Conservation (phyloP, 1,140 invertebrate species). For the Forficula auricularia region DNA sequence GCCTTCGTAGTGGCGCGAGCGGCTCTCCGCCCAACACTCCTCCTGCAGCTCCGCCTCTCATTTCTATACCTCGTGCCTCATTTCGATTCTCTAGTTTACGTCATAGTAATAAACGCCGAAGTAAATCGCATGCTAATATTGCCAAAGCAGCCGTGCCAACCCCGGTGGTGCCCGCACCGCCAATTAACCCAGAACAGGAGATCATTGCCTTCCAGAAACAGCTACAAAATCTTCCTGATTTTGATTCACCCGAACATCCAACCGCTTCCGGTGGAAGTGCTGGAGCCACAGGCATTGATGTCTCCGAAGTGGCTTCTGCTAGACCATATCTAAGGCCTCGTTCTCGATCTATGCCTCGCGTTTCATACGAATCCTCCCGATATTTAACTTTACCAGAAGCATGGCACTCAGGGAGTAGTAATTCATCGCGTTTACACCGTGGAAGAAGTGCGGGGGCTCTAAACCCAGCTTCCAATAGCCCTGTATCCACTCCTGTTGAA, state of each 20-base stretch:
- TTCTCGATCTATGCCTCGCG: constrained; percentile 32
- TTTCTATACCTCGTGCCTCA: constrained; percentile 15
- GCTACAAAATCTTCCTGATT: constrained; percentile 33
- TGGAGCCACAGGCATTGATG: background rate
- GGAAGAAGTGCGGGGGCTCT: constrained; percentile 21
- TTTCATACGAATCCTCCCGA: constrained; percentile 28
- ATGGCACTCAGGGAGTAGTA: constrained; percentile 9
- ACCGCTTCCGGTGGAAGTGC: constrained; percentile 7
- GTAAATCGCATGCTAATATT: constrained; percentile 24
- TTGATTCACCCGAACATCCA: constrained; percentile 22
- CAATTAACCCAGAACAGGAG: constrained; percentile 29
- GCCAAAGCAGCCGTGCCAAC: constrained; percentile 15
- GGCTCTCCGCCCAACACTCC: constrained; percentile 7
- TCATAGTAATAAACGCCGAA: constrained; percentile 20
- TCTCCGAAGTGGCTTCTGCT: background rate
- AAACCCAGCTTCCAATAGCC: constrained; percentile 14
- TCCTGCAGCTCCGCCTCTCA: constrained; percentile 12
- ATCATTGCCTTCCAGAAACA: constrained; percentile 33
- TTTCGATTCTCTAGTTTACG: constrained; percentile 21
- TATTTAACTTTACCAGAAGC: constrained; percentile 24
- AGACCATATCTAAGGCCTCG: constrained; percentile 24
- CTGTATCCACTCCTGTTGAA: constrained; percentile 18
- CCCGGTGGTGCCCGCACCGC: constrained; percentile 3
- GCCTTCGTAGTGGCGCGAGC: constrained; percentile 11
- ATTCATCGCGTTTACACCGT: constrained; percentile 17